Base-by-base conservation (phyloP, 2,113 vertebrate species). In the Hymenochirus boettgeri region DNA sequence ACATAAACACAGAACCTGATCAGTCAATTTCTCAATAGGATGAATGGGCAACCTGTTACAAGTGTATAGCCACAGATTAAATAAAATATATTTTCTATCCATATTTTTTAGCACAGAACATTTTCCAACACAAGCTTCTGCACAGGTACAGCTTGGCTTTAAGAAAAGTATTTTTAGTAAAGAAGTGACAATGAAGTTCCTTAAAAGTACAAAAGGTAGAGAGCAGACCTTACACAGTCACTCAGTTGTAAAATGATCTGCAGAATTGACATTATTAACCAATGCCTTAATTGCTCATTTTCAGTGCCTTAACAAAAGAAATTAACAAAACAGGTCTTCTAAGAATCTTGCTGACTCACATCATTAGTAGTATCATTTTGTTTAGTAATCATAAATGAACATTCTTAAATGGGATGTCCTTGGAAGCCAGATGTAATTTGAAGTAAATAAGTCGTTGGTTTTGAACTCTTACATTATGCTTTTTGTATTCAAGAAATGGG, bases 221-320 rank as follows among this genome's bases (percentile, higher is more conserved):
- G 26, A 33, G 12, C 25, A 50, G 26, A 1, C 26, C 59, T 47
- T 39, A 18, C 21, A 22, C 17, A 46, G 12, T 11, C n/a, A 51
- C 29, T 50, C 55, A 39, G 24, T 51, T 74, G 62, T 73, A 73
- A 77, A 77, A 85, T 74, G 66, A 73, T 65, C 62, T 65, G 71
- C 70, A 37, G 73, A 7, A 71, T 55, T 81, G 65, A 71, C 76
- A 81, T 85, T 85, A 86, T 82, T 86, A 86, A 83, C 65, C 54
- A 79, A 80, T 61, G 74, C 70, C 83, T 83, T 86, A 86, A 85
- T 80, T 81, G 86, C 69, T 62, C 70, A 77, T 70, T 79, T 80
- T 79, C 77, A 77, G 80, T 80, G 73, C 72, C 59, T 78, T 73
- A 70, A 29, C 79, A 78, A 74, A 69, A 83, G 76, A 77, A 71